A percentile compares a stretch with the other conserved stretches of the same genome.
Conservation (phyloP, 2,113 vertebrate species). For the Oostethus manadensis region DNA sequence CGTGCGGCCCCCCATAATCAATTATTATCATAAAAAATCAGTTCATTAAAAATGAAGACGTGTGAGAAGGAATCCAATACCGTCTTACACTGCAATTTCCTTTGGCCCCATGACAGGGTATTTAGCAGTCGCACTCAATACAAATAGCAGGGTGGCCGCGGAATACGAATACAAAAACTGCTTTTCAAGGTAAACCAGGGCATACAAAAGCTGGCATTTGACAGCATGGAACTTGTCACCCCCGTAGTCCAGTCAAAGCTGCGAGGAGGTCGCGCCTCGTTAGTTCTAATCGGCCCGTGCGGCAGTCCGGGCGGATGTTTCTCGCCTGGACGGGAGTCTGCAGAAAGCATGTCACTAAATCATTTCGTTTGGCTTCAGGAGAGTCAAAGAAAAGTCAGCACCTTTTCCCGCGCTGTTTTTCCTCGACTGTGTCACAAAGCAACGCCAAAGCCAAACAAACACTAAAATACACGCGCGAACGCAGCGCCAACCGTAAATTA, state of each 20-base stretch:
- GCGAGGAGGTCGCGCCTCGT: background rate
- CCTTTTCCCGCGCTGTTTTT: constrained; percentile 18
- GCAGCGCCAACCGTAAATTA: constrained; percentile 43
- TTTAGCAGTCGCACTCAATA: too few relatives aligned
- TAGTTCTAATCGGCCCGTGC: background rate
- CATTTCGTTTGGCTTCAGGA: constrained; percentile 27
- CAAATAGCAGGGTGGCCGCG: too few relatives aligned
- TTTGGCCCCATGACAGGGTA: too few relatives aligned
- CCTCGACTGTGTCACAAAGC: constrained; percentile 17
- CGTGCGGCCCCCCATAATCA: too few relatives aligned
- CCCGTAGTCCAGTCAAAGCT: background rate
- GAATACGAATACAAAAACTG: too few relatives aligned
- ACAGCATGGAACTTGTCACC: background rate
- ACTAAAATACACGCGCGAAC: background rate
- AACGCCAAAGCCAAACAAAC: constrained; percentile 34
- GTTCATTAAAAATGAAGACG: too few relatives aligned
- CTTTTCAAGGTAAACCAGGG: too few relatives aligned
- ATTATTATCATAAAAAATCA: too few relatives aligned
- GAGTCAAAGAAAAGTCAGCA: constrained; percentile 17
- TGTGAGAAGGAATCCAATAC: too few relatives aligned
- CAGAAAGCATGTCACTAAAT: constrained; percentile 31
- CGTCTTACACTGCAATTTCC: too few relatives aligned
- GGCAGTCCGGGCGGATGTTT: constrained; percentile 10
- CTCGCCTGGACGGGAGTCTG: constrained; percentile 7
- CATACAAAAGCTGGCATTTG: too few relatives aligned